phyloP scores from a whole-genome alignment of 1,140 invertebrate species.

The Macrostomum lignano region DNA sequence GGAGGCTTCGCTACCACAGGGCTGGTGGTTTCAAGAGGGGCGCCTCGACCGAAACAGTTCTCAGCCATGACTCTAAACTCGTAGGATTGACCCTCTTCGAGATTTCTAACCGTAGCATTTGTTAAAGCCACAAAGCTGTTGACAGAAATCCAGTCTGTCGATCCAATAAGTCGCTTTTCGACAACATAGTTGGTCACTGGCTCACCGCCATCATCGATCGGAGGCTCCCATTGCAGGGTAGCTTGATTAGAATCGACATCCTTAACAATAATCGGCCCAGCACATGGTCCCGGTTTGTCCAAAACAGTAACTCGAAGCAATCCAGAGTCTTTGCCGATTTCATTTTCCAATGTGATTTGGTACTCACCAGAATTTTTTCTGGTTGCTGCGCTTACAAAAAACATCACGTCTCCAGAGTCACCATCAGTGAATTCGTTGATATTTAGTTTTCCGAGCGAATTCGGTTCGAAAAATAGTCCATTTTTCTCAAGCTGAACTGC shows the following conservation, averaged over 20 bases:
- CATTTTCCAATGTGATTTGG: conserved; percentile 63
- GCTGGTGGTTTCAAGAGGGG: conserved; percentile 54
- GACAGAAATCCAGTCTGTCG: conserved; percentile 54
- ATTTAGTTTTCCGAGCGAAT: too few species aligned
- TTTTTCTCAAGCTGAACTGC: conserved; percentile 61
- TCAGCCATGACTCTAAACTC: conserved; percentile 92
- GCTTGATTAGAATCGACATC: conserved; percentile 79
- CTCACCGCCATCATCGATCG: conserved; percentile 53
- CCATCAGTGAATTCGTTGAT: too few species aligned
- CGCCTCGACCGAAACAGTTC: conserved; percentile 75
- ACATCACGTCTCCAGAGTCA: too few species aligned
- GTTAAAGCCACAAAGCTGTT: conserved; percentile 65
- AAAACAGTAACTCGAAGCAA: conserved; percentile 50
- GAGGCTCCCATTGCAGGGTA: conserved; percentile 75
- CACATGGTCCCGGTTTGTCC: conserved; percentile 56
- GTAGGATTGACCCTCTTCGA: conserved; percentile 61
- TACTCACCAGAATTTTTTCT: conserved; percentile 65
- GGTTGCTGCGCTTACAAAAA: too few species aligned
- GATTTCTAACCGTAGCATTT: conserved; percentile 56
- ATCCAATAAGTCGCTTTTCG: conserved; percentile 52
- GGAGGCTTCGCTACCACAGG: conserved; percentile 75
- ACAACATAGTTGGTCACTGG: conserved; percentile 82
- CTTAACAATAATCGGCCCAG: conserved; percentile 46
- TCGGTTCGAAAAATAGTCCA: too few species aligned
- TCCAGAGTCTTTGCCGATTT: conserved; percentile 68